Base-by-base conservation (phyloP, 2,888 invertebrate genomes). In the Antheraea assamensis region DNA sequence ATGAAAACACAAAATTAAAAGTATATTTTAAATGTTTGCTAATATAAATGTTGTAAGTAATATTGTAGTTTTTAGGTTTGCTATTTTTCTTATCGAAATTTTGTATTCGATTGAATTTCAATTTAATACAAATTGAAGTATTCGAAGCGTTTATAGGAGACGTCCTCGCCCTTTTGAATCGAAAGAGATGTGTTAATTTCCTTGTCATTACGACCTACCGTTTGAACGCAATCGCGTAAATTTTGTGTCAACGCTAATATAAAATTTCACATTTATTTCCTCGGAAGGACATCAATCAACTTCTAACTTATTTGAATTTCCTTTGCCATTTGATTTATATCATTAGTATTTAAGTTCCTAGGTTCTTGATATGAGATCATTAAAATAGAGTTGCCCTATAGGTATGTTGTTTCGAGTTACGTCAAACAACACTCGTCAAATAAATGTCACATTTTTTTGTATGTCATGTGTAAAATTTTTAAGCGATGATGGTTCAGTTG, bases 81-180 rank as follows among this genome's bases (percentile, higher is more conserved):
- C 7, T 21, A 21, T 19, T 52, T 52, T 52, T 52, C 52, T 21
- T 21, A 52, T 21, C 4, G 30, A 49, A n/a, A 17, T 27, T 31
- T 58, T 35, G n/a, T 68, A 68, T 68, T 70, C 30, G n/a, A 68
- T 68, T 73, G 47, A 74, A 58, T 72, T 72, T 74, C 70, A 61
- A 76, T 71, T 74, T 73, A 49, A 55, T 73, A 73, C 73, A 75
- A 72, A 75, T 68, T 75, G 68, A 74, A 75, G 74, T 72, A 70
- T 52, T 70, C 52, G 70, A 70, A 35, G 30, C 73, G 31, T 30
- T 47, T 73, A 31, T 70, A 30, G n/a, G 27, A n/a, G n/a, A 35
- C 52, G 55, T 30, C 30, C 58, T 55, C 35, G n/a, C n/a, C 58
- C 31, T 58, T 70, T 70, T 52, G 31, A 73, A 68, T 68, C 30